A percentile compares a stretch with the other conserved stretches of the same genome.
Conservation (phyloP, 1,140 invertebrate genomes). For the Lasioglossum albipes region DNA sequence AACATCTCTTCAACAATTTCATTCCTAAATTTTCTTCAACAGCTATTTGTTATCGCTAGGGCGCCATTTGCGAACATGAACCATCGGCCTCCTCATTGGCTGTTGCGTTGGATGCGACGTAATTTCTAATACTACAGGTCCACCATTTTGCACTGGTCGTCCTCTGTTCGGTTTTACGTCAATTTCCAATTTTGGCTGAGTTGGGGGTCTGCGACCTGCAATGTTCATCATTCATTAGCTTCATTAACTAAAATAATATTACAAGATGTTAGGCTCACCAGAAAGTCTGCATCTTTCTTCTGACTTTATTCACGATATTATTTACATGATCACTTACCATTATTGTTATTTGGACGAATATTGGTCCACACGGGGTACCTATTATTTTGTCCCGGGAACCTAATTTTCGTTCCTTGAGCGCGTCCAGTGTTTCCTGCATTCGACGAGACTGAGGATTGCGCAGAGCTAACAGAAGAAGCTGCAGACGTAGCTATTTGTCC, state of each 20-base stretch:
- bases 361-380: constrained; percentile 62
- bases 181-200: constrained; percentile 39
- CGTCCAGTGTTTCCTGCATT: constrained; percentile 17
- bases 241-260: neutral
- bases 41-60: neutral
- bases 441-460: constrained; percentile 58
- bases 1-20: neutral
- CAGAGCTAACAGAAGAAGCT: constrained; percentile 66
- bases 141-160: constrained; percentile 9
- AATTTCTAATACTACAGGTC: neutral
- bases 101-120: neutral
- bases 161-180: neutral
- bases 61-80: constrained; percentile 47
- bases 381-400: constrained; percentile 27
- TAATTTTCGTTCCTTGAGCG: neutral
- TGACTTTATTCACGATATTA: too few relatives aligned
- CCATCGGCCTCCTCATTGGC: constrained; percentile 7
- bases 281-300: too few relatives aligned
- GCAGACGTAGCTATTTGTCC: constrained; percentile 70
- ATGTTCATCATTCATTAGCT: neutral
- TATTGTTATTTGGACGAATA: constrained; percentile 60
- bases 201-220: constrained; percentile 24
- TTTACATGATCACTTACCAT: constrained; percentile 3
- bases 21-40: neutral
- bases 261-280: too few relatives aligned